Conservation (phyloP, 2,888 invertebrate genomes). For the Chouioia cunea region DNA sequence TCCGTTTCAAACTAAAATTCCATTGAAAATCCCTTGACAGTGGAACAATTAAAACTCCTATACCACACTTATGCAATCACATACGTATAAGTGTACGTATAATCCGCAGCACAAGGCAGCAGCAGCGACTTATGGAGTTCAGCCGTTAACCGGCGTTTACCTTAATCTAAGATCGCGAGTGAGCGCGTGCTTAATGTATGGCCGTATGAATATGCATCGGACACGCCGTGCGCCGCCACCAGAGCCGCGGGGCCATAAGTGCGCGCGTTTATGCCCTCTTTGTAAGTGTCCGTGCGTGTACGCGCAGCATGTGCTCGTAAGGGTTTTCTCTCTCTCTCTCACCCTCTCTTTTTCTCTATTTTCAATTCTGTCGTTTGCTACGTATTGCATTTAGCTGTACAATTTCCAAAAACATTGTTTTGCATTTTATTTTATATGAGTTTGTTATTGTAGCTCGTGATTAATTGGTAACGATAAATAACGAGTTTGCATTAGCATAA, state of each 20-base stretch:
- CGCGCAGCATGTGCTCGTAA: neutral
- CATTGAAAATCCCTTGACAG: too few relatives aligned
- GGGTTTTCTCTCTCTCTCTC: neutral
- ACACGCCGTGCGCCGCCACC: constrained; percentile 61
- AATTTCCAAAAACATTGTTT: too few relatives aligned
- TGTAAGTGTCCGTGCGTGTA: constrained; percentile 35
- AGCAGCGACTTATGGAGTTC: constrained; percentile 55
- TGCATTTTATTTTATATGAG: too few relatives aligned
- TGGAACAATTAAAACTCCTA: too few relatives aligned
- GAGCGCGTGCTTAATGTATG: constrained; percentile 60
- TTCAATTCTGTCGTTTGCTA: too few relatives aligned
- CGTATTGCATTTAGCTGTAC: too few relatives aligned
- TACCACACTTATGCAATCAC: constrained; percentile 3
- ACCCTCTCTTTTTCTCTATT: neutral
- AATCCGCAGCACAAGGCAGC: constrained; percentile 57
- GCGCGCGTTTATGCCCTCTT: constrained; percentile 41
- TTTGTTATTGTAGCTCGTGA: too few relatives aligned
- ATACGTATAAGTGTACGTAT: neutral
- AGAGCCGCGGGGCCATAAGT: neutral
- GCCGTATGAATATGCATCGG: constrained; percentile 68
- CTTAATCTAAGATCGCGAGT: constrained; percentile 67
- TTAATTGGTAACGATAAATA: neutral
- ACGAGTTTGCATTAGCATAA: neutral
- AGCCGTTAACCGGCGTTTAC: constrained; percentile 70
- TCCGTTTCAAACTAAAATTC: neutral